phyloP scores from a whole-genome alignment of 23 tunicate species.

The Trididemnum nubilum region DNA sequence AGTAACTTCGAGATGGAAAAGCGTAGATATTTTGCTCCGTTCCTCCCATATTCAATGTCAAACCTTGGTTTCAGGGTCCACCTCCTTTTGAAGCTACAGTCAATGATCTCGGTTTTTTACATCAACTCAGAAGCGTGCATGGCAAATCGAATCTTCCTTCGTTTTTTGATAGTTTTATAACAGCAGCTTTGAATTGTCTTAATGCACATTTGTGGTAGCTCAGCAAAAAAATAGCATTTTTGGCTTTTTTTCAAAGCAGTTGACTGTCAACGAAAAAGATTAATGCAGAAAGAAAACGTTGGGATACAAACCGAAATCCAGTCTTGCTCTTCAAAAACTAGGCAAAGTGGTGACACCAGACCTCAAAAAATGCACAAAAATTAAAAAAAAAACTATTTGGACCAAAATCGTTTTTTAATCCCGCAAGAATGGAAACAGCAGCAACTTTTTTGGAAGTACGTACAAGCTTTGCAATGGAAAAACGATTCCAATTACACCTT shows the following conservation, averaged over 20 bases:
- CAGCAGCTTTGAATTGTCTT: slow-evolving; percentile 1
- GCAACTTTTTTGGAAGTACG: not conserved
- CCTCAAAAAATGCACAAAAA: not conserved
- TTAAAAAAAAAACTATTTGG: not conserved
- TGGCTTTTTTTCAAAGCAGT: not conserved
- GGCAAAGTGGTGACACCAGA: slow-evolving; percentile 1
- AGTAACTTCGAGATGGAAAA: not conserved
- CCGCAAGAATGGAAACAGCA: not conserved
- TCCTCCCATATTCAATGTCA: not conserved
- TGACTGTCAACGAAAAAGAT: not conserved
- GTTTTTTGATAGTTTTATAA: not conserved
- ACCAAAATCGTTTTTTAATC: not conserved
- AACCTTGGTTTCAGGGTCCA: not conserved
- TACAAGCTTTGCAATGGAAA: not conserved
- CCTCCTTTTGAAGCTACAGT: not conserved
- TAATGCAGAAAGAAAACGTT: slow-evolving; percentile 2
- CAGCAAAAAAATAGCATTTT: not conserved
- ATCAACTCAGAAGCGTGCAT: not conserved
- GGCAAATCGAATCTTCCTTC: not conserved
- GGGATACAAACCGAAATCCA: not conserved
- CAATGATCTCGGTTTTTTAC: not conserved
- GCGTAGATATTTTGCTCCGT: slow-evolving; percentile 6
- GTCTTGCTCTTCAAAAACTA: slow-evolving; percentile 1
- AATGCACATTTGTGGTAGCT: slow-evolving; percentile 4
- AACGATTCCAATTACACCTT: not conserved